Evolutionary conservation across 1,140 invertebrate species (phyloP).

Genomic region (Cyclina sinensis): DNA sequence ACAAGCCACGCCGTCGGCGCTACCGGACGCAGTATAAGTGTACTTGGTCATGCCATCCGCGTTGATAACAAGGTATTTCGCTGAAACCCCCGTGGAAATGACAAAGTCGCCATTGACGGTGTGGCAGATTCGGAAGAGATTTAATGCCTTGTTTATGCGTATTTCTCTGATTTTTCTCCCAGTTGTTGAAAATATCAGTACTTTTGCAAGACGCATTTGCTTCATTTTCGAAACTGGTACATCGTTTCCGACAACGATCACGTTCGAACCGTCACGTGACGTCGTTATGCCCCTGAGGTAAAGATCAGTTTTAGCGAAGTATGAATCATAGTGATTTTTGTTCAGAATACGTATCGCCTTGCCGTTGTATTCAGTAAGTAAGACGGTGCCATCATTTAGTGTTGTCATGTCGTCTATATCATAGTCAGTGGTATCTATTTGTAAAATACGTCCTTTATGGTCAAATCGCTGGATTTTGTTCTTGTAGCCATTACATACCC

Average conservation of each 20-base stretch:
- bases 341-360: conserved; percentile 41
- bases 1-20: conserved; percentile 57
- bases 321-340: conserved; percentile 38
- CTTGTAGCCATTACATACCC: conserved; percentile 63
- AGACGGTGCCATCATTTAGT: conserved; percentile 41
- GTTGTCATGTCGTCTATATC: conserved; percentile 66
- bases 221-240: conserved; percentile 51
- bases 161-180: conserved; percentile 58
- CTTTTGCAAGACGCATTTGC: conserved; percentile 54
- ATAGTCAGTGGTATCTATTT: conserved; percentile 51
- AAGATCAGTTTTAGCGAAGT: conserved; percentile 63
- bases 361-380: conserved; percentile 54
- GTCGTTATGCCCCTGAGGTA: conserved; percentile 45
- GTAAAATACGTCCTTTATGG: conserved; percentile 18
- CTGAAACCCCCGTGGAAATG: conserved; percentile 43
- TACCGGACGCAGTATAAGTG: conserved; percentile 62
- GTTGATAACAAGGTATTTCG: conserved; percentile 55
- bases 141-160: conserved; percentile 40
- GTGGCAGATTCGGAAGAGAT: conserved; percentile 53
- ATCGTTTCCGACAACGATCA: conserved; percentile 61
- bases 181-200: conserved; percentile 52
- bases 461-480: conserved; percentile 63
- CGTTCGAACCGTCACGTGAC: conserved; percentile 54
- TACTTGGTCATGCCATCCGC: conserved; percentile 50
- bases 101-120: conserved; percentile 61